These are phyloP conservation scores for Oedothorax gibbosus DNA, from an alignment of 1,140 invertebrate species.

Conservation along the genomic window DNA sequence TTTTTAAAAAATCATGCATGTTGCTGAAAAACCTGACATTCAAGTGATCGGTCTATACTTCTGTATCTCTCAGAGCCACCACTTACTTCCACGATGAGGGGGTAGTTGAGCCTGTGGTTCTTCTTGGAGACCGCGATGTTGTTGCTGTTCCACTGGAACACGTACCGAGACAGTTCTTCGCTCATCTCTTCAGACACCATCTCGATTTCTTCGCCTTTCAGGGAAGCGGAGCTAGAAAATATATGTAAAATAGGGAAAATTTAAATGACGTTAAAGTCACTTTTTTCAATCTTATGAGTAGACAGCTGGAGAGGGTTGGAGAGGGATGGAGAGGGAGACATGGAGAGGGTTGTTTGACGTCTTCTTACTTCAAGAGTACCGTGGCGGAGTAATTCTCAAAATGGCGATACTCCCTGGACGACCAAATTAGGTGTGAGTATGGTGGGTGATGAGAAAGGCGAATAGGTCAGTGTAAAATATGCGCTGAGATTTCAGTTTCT, in stretches of 20 bases:
- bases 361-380: not conserved
- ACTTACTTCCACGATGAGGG: conserved; percentile 38
- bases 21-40: too few relatives aligned
- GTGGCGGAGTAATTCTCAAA: not conserved
- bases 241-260: not conserved
- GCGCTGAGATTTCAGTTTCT: too few relatives aligned
- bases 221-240: conserved; percentile 14
- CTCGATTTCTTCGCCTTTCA: conserved; percentile 37
- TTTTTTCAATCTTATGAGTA: not conserved
- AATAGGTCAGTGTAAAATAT: too few relatives aligned
- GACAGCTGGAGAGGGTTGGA: too few relatives aligned
- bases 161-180: not conserved
- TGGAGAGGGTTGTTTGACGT: not conserved
- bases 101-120: conserved; percentile 23
- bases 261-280: not conserved
- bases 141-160: conserved; percentile 5
- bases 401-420: not conserved
- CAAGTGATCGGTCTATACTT: too few relatives aligned
- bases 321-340: too few relatives aligned
- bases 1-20: too few relatives aligned
- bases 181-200: conserved; percentile 13
- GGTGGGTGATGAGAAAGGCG: too few relatives aligned
- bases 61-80: too few relatives aligned
- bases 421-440: not conserved
- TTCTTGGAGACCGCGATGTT: conserved; percentile 40